Evolutionary conservation across 1,140 invertebrate species (phyloP).

Genomic region (Arctopsyche grandis): DNA sequence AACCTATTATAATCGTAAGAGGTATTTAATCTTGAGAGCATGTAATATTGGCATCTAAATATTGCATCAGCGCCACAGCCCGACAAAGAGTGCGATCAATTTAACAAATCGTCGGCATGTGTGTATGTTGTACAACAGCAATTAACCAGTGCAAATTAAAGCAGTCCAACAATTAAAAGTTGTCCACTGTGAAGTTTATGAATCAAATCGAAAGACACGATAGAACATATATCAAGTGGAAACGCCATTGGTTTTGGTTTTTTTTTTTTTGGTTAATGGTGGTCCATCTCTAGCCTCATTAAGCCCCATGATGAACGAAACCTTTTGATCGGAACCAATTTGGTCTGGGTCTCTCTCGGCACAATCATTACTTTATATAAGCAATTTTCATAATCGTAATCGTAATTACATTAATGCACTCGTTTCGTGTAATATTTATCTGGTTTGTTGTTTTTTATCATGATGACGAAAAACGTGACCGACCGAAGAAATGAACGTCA

Average conservation of each 20-base stretch:
- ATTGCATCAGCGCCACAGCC: too few species aligned
- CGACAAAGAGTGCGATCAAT: background rate
- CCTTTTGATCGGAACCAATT: conserved; percentile 39
- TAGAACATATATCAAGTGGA: background rate
- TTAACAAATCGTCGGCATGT: background rate
- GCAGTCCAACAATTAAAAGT: background rate
- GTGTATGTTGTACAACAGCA: too few species aligned
- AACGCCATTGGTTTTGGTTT: background rate
- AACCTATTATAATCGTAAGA: too few species aligned
- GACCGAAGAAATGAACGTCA: too few species aligned
- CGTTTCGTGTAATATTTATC: conserved; percentile 30
- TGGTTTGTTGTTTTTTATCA: background rate
- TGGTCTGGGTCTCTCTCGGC: background rate
- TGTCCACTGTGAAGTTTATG: background rate
- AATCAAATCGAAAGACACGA: background rate
- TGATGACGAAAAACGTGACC: conserved; percentile 4
- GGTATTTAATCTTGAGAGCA: too few species aligned
- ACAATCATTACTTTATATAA: conserved; percentile 3
- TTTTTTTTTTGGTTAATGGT: background rate
- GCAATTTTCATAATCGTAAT: conserved; percentile 29
- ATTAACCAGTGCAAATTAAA: too few species aligned
- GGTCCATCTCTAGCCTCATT: conserved; percentile 17
- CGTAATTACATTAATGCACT: conserved; percentile 40
- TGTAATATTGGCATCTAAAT: too few species aligned
- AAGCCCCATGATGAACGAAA: conserved; percentile 26